Percentiles rank a stretch among this genome's conserved stretches.
These are phyloP conservation scores for Leucoraja erinaceus DNA, from an alignment of 2,113 vertebrate genomes.

Conservation along the genomic window DNA sequence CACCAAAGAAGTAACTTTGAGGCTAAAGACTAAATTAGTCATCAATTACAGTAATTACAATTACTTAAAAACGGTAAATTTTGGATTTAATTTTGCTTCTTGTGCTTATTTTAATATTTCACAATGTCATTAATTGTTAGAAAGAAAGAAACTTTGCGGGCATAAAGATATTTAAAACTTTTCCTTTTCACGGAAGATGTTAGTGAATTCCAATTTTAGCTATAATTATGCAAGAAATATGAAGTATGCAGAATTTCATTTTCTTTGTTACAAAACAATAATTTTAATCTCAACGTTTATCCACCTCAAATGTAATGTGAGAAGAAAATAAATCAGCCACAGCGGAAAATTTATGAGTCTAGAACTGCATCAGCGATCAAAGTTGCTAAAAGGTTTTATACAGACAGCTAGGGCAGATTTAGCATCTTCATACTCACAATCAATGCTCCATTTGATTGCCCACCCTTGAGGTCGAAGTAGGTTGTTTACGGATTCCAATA, in stretches of 20 bases:
- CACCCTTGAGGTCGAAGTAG: constrained; percentile 79
- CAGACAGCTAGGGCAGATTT: background rate
- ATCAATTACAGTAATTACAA: no score
- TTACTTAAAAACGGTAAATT: background rate
- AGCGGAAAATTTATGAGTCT: background rate
- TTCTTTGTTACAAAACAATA: background rate
- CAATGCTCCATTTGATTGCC: constrained; percentile 80
- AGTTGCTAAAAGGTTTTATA: background rate
- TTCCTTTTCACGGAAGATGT: background rate
- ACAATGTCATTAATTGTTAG: background rate
- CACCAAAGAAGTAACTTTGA: background rate
- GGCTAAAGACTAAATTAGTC: background rate
- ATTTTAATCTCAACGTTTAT: background rate
- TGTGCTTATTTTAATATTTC: background rate
- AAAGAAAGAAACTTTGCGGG: background rate
- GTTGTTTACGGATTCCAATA: constrained; percentile 80
- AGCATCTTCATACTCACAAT: constrained; percentile 66
- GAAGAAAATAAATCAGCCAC: background rate
- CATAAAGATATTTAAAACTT: background rate
- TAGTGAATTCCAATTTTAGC: background rate
- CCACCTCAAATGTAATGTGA: no score
- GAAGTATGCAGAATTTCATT: background rate
- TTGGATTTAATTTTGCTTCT: background rate
- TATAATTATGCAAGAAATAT: background rate
- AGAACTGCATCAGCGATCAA: background rate